Evolutionary conservation across 2,888 invertebrate genomes (phyloP).

Genomic region (Drepanosiphum platanoidis): DNA sequence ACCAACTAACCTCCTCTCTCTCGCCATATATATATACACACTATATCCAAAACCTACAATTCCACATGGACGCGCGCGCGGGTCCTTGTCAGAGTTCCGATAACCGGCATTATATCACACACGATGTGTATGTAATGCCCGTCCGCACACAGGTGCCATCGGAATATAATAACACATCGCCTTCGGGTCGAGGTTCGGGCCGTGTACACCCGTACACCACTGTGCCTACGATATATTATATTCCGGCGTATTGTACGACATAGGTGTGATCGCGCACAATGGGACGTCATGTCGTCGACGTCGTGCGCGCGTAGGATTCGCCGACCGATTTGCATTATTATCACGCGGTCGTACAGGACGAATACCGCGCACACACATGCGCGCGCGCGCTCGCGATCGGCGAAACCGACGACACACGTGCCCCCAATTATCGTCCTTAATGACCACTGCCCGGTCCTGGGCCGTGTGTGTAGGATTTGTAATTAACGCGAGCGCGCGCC

Average conservation of each 20-base stretch:
- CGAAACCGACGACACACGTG: conserved; percentile 38
- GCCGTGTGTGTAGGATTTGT: conserved; percentile 22
- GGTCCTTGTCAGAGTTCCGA: not conserved
- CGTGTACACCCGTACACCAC: no score
- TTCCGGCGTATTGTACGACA: not conserved
- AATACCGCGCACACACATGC: no score
- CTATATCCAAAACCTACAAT: not conserved
- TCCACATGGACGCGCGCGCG: not conserved
- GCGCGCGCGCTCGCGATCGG: not conserved
- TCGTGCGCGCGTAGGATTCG: not conserved
- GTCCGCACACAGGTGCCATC: not conserved
- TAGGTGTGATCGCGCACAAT: not conserved
- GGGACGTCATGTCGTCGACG: conserved; percentile 19
- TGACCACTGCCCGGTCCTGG: conserved; percentile 31
- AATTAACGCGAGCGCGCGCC: conserved; percentile 32
- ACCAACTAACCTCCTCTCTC: no score
- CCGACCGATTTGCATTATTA: conserved; percentile 10
- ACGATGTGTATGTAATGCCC: not conserved
- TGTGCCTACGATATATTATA: no score
- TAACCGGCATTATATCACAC: not conserved
- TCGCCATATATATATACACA: not conserved
- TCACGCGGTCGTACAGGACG: not conserved
- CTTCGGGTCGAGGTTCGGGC: not conserved
- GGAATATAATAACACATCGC: not conserved
- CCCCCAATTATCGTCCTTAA: conserved; percentile 59